phyloP scores from a whole-genome alignment of 2,888 invertebrate genomes.

The Drosophila mimica region DNA sequence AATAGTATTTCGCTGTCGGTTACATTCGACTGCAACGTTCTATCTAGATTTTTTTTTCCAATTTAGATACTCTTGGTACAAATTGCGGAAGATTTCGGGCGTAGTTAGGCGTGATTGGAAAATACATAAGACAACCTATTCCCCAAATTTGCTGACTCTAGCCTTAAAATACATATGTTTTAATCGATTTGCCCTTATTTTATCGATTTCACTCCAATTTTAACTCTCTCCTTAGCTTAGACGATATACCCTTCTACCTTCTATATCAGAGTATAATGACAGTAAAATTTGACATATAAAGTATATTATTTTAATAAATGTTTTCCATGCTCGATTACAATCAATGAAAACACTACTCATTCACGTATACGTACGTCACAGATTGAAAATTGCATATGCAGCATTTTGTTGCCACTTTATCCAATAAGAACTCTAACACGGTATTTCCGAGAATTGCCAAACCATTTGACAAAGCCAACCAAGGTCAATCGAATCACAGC shows the following conservation, averaged over 20 bases:
- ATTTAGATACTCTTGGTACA: neutral
- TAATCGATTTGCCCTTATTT: neutral
- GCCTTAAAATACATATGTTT: neutral
- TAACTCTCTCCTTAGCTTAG: too few relatives aligned
- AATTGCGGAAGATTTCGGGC: too few relatives aligned
- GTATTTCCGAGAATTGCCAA: conserved; percentile 53
- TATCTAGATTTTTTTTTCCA: neutral
- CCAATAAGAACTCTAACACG: conserved; percentile 35
- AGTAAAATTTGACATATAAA: neutral
- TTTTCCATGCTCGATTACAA: neutral
- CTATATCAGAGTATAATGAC: neutral
- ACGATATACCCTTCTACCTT: neutral
- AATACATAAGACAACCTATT: too few relatives aligned
- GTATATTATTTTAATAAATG: neutral
- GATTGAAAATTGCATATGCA: conserved; percentile 24
- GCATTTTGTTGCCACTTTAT: conserved; percentile 23
- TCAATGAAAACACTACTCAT: neutral
- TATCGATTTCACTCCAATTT: neutral
- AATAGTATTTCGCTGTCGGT: too few relatives aligned
- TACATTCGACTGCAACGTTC: too few relatives aligned
- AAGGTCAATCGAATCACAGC: conserved; percentile 78
- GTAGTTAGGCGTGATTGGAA: too few relatives aligned
- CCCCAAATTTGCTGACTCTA: neutral
- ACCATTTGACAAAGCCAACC: conserved; percentile 65
- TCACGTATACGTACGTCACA: conserved; percentile 4